These are phyloP conservation scores for Mesorhabditis spiculigera DNA, from an alignment of 2,888 invertebrate genomes.

Conservation along the genomic window DNA sequence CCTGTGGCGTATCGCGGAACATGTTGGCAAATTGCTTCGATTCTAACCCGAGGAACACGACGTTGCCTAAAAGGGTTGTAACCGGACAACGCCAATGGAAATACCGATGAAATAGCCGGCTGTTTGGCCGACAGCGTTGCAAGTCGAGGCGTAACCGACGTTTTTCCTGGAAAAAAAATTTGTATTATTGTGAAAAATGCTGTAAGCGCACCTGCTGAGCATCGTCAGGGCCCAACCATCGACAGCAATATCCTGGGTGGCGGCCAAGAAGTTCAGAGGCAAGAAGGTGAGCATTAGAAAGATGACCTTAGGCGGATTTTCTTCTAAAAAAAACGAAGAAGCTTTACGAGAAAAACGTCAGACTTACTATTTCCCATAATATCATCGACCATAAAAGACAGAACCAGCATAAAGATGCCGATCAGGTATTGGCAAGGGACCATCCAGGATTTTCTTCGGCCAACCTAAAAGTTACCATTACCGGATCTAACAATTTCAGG, in stretches of 20 bases:
- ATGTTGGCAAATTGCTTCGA: conserved; percentile 91
- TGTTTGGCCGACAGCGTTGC: conserved; percentile 96
- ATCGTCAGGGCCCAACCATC: conserved; percentile 99
- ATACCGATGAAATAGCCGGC: conserved; percentile 72
- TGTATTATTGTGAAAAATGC: conserved; percentile 9
- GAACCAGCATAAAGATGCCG: conserved; percentile 76
- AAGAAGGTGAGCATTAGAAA: conserved; percentile 83
- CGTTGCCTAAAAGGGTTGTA: conserved; percentile 65
- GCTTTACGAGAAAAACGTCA: neutral
- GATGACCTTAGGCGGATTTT: conserved; percentile 68
- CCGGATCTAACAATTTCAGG: neutral
- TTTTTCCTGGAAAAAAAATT: conserved; percentile 73
- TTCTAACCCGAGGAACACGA: conserved; percentile 86
- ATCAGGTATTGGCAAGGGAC: conserved; percentile 63
- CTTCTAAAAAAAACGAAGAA: conserved; percentile 9
- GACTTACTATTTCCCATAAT: conserved; percentile 50
- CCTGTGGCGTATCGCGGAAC: conserved; percentile 72
- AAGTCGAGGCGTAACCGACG: conserved; percentile 96
- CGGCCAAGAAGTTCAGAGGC: conserved; percentile 87
- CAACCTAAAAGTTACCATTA: conserved; percentile 64
- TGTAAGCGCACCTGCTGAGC: conserved; percentile 74
- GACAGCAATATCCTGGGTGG: conserved; percentile 98
- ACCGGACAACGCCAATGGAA: neutral
- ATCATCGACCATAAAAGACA: conserved; percentile 67
- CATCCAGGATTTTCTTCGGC: conserved; percentile 83